phyloP scores from a whole-genome alignment of 2,113 vertebrate genomes.

The Indri indri region DNA sequence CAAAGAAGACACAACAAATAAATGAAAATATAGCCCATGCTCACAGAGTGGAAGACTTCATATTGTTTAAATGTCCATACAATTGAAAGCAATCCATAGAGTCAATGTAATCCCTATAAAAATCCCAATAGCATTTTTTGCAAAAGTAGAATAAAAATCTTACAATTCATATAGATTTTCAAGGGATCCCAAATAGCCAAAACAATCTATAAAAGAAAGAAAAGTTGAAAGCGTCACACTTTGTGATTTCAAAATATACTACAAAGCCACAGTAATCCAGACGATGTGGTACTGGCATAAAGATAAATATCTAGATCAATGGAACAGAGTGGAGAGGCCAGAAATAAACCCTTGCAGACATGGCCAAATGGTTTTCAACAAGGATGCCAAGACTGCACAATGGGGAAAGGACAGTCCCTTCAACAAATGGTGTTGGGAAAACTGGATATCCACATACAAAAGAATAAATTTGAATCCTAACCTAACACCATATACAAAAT shows the following conservation, averaged over 20 bases:
- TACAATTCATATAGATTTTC: background rate
- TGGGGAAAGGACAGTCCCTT: background rate
- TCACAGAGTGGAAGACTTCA: background rate
- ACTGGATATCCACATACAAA: background rate
- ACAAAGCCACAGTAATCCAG: background rate
- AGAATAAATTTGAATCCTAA: background rate
- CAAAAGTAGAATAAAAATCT: background rate
- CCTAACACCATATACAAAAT: background rate
- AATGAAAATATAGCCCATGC: background rate
- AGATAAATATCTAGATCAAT: background rate
- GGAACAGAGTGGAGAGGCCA: background rate
- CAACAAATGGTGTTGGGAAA: background rate
- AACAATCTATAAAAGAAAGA: background rate
- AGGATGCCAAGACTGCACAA: background rate
- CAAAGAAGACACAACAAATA: background rate
- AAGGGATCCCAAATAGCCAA: background rate
- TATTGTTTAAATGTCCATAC: background rate
- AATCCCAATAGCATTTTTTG: background rate
- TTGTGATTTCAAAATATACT: background rate
- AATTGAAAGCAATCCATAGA: background rate
- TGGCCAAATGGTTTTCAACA: background rate
- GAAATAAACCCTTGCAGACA: background rate
- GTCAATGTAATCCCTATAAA: background rate
- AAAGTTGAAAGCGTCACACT: background rate
- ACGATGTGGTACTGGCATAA: background rate